Percentiles rank a stretch among this genome's conserved stretches.
Conservation (phyloP, 2,888 invertebrate species). For the Geophilus truncorum region DNA sequence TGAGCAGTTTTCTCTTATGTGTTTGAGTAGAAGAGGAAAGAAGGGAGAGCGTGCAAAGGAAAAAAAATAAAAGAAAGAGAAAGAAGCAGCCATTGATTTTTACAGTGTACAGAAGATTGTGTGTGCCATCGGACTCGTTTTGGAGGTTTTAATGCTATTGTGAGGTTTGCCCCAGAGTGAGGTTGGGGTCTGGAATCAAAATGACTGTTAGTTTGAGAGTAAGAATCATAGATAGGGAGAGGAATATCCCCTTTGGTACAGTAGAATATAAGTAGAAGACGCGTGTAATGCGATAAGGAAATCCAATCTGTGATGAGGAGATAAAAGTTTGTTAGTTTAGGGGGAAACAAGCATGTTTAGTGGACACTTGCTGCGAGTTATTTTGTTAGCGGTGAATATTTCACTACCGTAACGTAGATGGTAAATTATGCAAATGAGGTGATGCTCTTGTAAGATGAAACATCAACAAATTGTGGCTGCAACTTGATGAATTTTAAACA, state of each 20-base stretch:
- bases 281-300: not conserved
- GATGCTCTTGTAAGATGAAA: not conserved
- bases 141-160: not conserved
- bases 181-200: not conserved
- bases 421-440: not conserved
- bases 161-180: not conserved
- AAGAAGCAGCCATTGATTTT: not conserved
- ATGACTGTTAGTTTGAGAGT: not conserved
- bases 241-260: not conserved
- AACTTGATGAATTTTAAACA: not conserved
- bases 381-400: not conserved
- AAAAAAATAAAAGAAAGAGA: no score
- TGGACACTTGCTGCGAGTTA: not conserved
- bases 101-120: not conserved
- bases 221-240: not conserved
- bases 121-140: not conserved
- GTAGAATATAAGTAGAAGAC: not conserved
- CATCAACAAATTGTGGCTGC: not conserved
- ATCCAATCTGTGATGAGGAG: not conserved
- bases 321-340: not conserved
- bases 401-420: not conserved
- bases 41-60: no score
- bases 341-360: not conserved
- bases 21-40: not conserved
- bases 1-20: not conserved